These are phyloP conservation scores for Anthoptus insignis DNA, from an alignment of 2,888 invertebrate genomes.

Conservation along the genomic window DNA sequence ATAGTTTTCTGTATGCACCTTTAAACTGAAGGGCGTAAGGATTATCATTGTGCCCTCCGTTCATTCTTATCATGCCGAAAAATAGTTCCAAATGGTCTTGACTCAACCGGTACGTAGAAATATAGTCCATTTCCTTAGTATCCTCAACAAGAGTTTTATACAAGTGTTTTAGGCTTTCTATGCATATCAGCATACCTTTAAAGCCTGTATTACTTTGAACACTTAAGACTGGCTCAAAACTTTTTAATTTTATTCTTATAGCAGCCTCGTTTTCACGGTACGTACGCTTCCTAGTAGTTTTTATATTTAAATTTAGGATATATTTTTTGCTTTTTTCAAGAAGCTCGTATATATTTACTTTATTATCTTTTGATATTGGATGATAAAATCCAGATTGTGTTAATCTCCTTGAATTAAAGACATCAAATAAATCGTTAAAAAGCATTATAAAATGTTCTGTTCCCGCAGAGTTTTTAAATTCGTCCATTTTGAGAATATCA, in stretches of 20 bases:
- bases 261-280: neutral
- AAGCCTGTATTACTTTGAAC: conserved; percentile 38
- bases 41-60: conserved; percentile 49
- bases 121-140: conserved; percentile 30
- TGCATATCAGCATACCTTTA: conserved; percentile 41
- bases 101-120: conserved; percentile 32
- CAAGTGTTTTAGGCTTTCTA: conserved; percentile 40
- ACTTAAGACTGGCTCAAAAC: conserved; percentile 5
- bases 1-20: conserved; percentile 40
- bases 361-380: conserved; percentile 17
- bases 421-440: conserved; percentile 3
- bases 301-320: conserved; percentile 14
- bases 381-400: neutral
- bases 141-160: conserved; percentile 32
- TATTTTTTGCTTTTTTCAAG: conserved; percentile 12
- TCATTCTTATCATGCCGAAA: conserved; percentile 42
- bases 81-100: conserved; percentile 45
- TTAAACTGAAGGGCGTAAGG: conserved; percentile 44
- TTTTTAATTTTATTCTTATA: neutral
- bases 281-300: conserved; percentile 14
- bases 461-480: neutral
- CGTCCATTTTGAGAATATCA: neutral
- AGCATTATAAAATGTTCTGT: neutral
- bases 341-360: conserved; percentile 10
- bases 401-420: conserved; percentile 5